Evolutionary conservation across 2,888 invertebrate genomes (phyloP).

Genomic region (Cepaea hortensis): DNA sequence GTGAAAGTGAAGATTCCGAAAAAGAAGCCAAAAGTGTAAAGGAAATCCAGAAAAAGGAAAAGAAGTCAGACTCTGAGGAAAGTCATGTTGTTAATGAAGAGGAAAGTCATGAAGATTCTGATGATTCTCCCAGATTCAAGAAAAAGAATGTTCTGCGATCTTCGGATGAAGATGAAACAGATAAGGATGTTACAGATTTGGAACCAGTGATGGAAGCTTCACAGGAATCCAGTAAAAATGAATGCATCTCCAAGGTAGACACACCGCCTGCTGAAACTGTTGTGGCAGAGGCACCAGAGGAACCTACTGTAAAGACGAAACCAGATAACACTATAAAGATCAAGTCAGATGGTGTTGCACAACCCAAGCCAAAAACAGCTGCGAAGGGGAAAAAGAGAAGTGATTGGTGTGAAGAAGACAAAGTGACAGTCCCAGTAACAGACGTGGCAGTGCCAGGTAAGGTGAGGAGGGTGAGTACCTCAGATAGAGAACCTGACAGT

Average conservation of each 20-base stretch:
- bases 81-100: conserved; percentile 40
- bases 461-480: conserved; percentile 39
- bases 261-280: background rate
- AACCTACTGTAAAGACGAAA: background rate
- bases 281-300: background rate
- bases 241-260: background rate
- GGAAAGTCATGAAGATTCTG: conserved; percentile 28
- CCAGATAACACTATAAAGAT: background rate
- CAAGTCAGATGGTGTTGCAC: background rate
- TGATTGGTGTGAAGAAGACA: conserved; percentile 19
- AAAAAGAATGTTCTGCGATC: conserved; percentile 47
- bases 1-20: conserved; percentile 31
- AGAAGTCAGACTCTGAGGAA: conserved; percentile 38
- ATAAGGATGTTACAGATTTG: background rate
- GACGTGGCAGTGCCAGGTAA: conserved; percentile 34
- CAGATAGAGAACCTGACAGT: conserved; percentile 36
- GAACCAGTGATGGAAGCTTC: background rate
- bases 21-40: background rate
- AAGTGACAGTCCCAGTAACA: conserved; percentile 5
- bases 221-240: background rate
- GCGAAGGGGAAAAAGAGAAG: conserved; percentile 56
- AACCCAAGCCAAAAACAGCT: conserved; percentile 42
- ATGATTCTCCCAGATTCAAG: conserved; percentile 47
- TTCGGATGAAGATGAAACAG: conserved; percentile 52
- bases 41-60: conserved; percentile 27